These are phyloP conservation scores for Strigamia maritima DNA, from an alignment of 2,888 invertebrate species.

Conservation along the genomic window DNA sequence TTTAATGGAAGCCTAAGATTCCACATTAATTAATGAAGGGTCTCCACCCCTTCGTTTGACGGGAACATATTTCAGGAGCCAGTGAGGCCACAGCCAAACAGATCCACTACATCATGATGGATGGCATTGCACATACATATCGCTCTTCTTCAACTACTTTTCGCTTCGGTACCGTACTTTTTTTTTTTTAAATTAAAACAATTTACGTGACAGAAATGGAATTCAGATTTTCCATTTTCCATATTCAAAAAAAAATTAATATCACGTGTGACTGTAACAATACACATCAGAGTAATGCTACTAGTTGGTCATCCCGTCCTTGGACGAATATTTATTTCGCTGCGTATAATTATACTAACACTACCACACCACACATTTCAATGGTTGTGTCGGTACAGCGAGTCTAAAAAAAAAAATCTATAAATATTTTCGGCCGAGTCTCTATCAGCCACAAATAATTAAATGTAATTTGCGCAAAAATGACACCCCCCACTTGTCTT, in stretches of 20 bases:
- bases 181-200: not conserved
- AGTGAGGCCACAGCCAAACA: slow-evolving; percentile 23
- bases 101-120: slow-evolving; percentile 22
- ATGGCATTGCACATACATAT: slow-evolving; percentile 1
- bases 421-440: not conserved
- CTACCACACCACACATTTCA: too few relatives aligned
- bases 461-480: slow-evolving; percentile 4
- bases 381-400: too few relatives aligned
- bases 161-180: not conserved
- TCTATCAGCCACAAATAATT: not conserved
- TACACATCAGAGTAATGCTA: too few relatives aligned
- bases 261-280: too few relatives aligned
- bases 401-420: too few relatives aligned
- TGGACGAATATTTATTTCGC: too few relatives aligned
- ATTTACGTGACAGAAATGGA: not conserved
- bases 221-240: not conserved
- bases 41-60: slow-evolving; percentile 19
- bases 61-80: slow-evolving; percentile 26
- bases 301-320: too few relatives aligned
- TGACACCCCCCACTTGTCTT: not conserved
- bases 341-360: too few relatives aligned
- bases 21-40: slow-evolving; percentile 21
- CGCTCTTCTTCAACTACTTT: slow-evolving; percentile 13
- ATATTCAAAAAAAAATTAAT: too few relatives aligned
- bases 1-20: slow-evolving; percentile 24